These are phyloP conservation scores for Pachypeltis micranthus DNA, from an alignment of 1,140 invertebrate genomes.

Conservation along the genomic window DNA sequence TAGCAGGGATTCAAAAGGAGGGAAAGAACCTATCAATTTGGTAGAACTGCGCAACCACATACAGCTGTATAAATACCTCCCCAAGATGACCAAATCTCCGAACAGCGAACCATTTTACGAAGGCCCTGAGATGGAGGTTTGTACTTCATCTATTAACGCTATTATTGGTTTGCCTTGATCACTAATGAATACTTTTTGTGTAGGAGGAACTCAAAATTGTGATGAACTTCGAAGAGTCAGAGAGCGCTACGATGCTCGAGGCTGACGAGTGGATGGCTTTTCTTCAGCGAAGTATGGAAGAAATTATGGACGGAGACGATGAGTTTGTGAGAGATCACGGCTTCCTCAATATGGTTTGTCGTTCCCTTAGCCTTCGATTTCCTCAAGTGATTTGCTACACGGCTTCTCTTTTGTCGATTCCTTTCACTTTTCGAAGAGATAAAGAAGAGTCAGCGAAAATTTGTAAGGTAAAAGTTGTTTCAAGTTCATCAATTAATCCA, in stretches of 20 bases:
- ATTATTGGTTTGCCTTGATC: too few relatives aligned
- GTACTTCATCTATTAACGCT: too few relatives aligned
- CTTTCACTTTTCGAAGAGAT: slow-evolving; percentile 48
- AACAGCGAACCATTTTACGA: background rate
- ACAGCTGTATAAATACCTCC: background rate
- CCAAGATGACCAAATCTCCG: background rate
- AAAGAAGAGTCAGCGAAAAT: background rate
- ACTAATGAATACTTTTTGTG: too few relatives aligned
- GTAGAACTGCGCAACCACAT: background rate
- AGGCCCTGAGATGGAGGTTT: background rate
- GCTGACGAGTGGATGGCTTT: slow-evolving; percentile 33
- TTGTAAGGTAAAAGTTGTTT: background rate
- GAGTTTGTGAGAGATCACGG: slow-evolving; percentile 56
- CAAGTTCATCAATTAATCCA: slow-evolving; percentile 15
- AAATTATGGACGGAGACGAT: slow-evolving; percentile 60
- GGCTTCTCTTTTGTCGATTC: slow-evolving; percentile 53
- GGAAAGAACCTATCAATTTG: background rate
- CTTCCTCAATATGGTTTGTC: slow-evolving; percentile 57
- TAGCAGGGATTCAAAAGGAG: too few relatives aligned
- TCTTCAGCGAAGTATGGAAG: slow-evolving; percentile 48
- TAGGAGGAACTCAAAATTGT: slow-evolving; percentile 15
- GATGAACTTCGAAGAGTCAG: slow-evolving; percentile 5
- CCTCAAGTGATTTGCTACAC: slow-evolving; percentile 52
- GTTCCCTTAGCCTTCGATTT: slow-evolving; percentile 51
- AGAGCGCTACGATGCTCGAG: slow-evolving; percentile 16